phyloP scores from a whole-genome alignment of 2,888 invertebrate species.

The Oligia latruncula region DNA sequence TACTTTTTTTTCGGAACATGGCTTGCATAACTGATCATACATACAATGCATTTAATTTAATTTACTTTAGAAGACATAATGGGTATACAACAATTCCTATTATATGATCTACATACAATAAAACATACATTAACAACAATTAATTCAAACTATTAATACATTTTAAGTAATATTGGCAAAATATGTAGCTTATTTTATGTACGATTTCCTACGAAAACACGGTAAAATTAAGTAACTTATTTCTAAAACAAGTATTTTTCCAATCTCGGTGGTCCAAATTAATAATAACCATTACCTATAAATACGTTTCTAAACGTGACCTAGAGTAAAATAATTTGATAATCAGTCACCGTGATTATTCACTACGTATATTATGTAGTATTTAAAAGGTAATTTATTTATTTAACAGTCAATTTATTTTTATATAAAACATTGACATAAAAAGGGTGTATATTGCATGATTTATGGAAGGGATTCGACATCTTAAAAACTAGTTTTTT shows the following conservation, averaged over 20 bases:
- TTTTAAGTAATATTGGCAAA: constrained; percentile 54
- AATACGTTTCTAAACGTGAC: constrained; percentile 43
- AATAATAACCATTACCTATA: constrained; percentile 60
- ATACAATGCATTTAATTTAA: constrained; percentile 4
- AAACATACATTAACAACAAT: constrained; percentile 51
- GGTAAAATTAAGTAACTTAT: constrained; percentile 32
- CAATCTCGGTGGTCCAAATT: constrained; percentile 76
- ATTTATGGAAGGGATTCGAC: constrained; percentile 36
- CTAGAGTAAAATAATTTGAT: constrained; percentile 48
- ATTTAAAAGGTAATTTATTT: constrained; percentile 40
- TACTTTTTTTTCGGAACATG: background rate
- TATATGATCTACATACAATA: constrained; percentile 18
- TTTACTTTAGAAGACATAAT: constrained; percentile 21
- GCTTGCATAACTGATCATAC: background rate
- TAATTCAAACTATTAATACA: constrained; percentile 35
- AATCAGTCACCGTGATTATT: constrained; percentile 52
- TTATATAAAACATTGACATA: constrained; percentile 30
- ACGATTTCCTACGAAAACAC: constrained; percentile 32
- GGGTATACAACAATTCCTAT: constrained; percentile 30
- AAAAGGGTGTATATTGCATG: constrained; percentile 23
- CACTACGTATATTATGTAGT: constrained; percentile 37
- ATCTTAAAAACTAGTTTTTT: constrained; percentile 10
- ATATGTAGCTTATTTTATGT: constrained; percentile 34
- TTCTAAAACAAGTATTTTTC: constrained; percentile 62
- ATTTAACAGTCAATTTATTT: constrained; percentile 59